Conservation (phyloP, 1,140 invertebrate genomes). For the Listronotus oregonensis region DNA sequence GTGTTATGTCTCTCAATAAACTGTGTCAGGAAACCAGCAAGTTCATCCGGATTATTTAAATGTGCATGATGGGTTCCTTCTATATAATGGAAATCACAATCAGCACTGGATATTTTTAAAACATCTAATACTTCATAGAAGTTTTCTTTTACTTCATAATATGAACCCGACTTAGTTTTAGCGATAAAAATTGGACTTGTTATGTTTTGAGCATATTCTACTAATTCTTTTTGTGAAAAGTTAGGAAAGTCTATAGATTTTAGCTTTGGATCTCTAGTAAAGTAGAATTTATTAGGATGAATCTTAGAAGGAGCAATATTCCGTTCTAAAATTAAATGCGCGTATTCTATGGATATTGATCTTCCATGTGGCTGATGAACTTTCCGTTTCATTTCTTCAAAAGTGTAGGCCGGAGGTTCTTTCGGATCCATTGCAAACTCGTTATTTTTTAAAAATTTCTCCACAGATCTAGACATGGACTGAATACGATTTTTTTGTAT, state of each 20-base stretch:
- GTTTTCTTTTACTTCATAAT: slow-evolving; percentile 60
- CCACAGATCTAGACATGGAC: slow-evolving; percentile 52
- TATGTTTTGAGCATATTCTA: slow-evolving; percentile 44
- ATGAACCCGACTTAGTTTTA: slow-evolving; percentile 62
- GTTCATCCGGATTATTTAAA: slow-evolving; percentile 67
- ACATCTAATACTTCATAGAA: slow-evolving; percentile 61
- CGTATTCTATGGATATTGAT: slow-evolving; percentile 37
- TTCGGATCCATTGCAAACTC: slow-evolving; percentile 50
- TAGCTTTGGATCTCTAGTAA: slow-evolving; percentile 56
- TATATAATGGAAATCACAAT: slow-evolving; percentile 66
- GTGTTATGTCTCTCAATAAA: slow-evolving; percentile 62
- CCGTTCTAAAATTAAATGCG: slow-evolving; percentile 60
- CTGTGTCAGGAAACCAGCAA: slow-evolving; percentile 60
- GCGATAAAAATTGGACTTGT: slow-evolving; percentile 38
- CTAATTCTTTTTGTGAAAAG: slow-evolving; percentile 49
- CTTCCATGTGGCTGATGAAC: slow-evolving; percentile 30
- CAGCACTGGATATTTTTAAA: slow-evolving; percentile 59
- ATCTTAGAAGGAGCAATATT: slow-evolving; percentile 59
- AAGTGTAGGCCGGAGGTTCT: slow-evolving; percentile 65
- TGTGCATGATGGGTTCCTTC: slow-evolving; percentile 78
- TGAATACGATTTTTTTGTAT: slow-evolving; percentile 41
- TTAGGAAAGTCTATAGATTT: slow-evolving; percentile 28
- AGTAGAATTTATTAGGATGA: slow-evolving; percentile 65
- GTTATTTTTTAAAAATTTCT: slow-evolving; percentile 58
- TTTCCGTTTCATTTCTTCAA: slow-evolving; percentile 59